A percentile compares a stretch with the other conserved stretches of the same genome.
These are phyloP conservation scores for Electrophaes corylata DNA, from an alignment of 2,888 invertebrate genomes.

Conservation along the genomic window DNA sequence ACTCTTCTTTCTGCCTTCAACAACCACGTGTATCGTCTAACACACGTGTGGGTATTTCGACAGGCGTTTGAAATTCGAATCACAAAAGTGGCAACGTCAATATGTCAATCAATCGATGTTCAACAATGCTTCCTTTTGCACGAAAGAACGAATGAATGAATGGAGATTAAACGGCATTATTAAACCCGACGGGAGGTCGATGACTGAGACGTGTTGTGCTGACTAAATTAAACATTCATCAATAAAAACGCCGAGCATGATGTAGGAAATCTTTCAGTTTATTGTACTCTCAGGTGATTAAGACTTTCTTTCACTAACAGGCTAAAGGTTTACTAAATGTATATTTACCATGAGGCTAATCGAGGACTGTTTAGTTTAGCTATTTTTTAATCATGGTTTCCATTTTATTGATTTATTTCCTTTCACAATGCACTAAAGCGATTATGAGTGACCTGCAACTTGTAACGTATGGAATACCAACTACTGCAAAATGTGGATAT, in stretches of 20 bases:
- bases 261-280: conserved; percentile 7
- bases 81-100: conserved; percentile 38
- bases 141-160: conserved; percentile 54
- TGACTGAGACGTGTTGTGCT: conserved; percentile 45
- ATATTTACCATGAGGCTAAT: no score
- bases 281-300: no score
- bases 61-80: conserved; percentile 36
- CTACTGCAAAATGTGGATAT: no score
- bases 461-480: no score
- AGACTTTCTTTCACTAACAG: no score
- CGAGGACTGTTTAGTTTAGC: no score
- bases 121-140: conserved; percentile 48
- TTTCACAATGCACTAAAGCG: no score
- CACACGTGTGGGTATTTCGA: conserved; percentile 43
- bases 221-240: conserved; percentile 51
- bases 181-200: conserved; percentile 52
- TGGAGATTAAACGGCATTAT: conserved; percentile 39
- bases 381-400: no score
- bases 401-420: no score
- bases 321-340: no score
- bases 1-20: conserved; percentile 24
- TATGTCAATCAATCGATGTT: conserved; percentile 38
- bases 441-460: no score
- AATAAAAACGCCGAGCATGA: conserved; percentile 23
- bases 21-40: conserved; percentile 14